These are phyloP conservation scores for Staurois parvus DNA, from an alignment of 2,797 vertebrate genomes.

Conservation along the genomic window DNA sequence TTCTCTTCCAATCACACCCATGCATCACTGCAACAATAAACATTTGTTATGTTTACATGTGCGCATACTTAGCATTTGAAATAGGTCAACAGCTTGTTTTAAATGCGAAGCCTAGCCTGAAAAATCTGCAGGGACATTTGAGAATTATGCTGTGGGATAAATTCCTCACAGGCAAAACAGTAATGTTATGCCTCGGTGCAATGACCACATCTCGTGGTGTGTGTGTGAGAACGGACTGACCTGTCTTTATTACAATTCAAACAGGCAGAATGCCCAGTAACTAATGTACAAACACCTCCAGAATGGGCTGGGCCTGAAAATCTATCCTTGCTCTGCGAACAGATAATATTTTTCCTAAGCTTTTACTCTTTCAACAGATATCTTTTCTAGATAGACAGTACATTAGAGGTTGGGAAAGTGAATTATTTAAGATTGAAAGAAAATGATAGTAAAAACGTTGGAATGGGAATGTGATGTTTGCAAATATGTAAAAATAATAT, in stretches of 20 bases:
- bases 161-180: neutral
- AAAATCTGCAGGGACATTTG: neutral
- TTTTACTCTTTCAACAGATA: neutral
- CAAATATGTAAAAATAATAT: too few relatives aligned
- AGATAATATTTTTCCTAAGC: slow-evolving; percentile 6
- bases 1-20: neutral
- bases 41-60: neutral
- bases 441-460: too few relatives aligned
- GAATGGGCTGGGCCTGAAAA: neutral
- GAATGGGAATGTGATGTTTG: too few relatives aligned
- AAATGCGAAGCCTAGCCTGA: neutral
- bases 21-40: neutral
- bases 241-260: slow-evolving; percentile 8
- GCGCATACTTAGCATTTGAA: neutral
- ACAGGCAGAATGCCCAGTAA: neutral
- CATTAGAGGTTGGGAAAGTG: neutral
- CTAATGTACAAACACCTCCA: neutral
- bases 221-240: slow-evolving; percentile 1
- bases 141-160: neutral
- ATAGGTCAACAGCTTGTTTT: neutral
- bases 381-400: neutral
- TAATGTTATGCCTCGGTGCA: neutral
- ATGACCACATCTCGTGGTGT: neutral
- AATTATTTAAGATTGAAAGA: too few relatives aligned
- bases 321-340: neutral